A percentile compares a stretch with the other conserved stretches of the same genome.
Conservation (phyloP, 2,113 vertebrate genomes). For the Pelmatolapia mariae region DNA sequence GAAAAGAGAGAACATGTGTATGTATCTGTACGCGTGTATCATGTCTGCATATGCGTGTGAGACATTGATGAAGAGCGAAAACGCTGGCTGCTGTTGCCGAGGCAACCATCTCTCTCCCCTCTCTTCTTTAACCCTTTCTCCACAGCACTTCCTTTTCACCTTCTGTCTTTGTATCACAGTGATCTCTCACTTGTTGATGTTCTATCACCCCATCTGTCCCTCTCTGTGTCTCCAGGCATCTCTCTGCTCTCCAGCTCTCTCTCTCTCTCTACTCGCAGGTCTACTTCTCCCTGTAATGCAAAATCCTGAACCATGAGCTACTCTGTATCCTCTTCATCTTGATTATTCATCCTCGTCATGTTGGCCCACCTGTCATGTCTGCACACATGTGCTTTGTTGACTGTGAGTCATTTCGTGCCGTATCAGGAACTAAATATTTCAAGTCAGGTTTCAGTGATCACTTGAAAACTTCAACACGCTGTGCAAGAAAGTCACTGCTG, state of each 20-base stretch:
- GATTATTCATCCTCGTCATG: slow-evolving; percentile 6
- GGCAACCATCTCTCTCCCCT: slow-evolving; percentile 59
- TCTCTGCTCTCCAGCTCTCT: neutral
- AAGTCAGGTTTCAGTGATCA: neutral
- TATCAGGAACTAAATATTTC: neutral
- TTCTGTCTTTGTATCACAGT: slow-evolving; percentile 53
- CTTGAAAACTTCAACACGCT: neutral
- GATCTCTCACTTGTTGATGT: slow-evolving; percentile 64
- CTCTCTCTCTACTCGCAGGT: neutral
- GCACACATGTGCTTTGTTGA: slow-evolving; percentile 12
- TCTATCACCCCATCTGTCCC: slow-evolving; percentile 64
- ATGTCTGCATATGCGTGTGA: neutral
- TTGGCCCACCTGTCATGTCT: slow-evolving; percentile 21
- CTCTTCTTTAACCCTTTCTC: slow-evolving; percentile 62
- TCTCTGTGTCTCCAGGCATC: slow-evolving; percentile 11
- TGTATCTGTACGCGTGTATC: neutral
- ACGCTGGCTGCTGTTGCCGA: slow-evolving; percentile 63
- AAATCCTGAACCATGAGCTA: neutral
- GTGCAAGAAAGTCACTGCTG: neutral
- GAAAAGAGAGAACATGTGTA: neutral
- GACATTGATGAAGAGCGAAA: slow-evolving; percentile 36
- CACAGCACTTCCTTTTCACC: slow-evolving; percentile 55
- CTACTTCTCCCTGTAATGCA: neutral
- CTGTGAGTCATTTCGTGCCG: slow-evolving; percentile 17
- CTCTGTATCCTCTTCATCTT: neutral